phyloP scores from a whole-genome alignment of 1,140 invertebrate species.

The Aphaenogaster ashmeadi region DNA sequence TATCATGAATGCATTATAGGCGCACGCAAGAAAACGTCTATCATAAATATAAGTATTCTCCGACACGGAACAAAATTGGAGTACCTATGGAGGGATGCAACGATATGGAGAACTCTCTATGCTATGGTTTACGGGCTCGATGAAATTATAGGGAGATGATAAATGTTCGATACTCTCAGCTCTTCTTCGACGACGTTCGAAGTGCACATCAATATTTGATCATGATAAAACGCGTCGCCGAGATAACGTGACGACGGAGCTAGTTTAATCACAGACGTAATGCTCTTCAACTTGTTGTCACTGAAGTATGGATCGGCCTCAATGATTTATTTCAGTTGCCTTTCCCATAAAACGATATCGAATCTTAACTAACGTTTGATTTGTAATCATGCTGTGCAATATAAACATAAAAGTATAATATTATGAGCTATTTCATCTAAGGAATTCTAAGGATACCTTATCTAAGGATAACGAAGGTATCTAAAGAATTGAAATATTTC shows the following conservation, averaged over 20 bases:
- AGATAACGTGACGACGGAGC: slow-evolving; percentile 64
- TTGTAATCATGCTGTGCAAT: not conserved
- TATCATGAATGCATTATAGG: not conserved
- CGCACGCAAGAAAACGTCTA: not conserved
- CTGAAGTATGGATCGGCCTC: slow-evolving; percentile 8
- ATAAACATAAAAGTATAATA: not conserved
- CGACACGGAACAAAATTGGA: not conserved
- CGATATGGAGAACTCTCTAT: not conserved
- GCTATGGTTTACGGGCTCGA: slow-evolving; percentile 4
- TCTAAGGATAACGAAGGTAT: not conserved
- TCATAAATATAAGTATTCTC: not conserved
- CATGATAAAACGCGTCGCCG: slow-evolving; percentile 64
- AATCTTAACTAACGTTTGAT: not conserved
- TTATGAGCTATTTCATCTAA: not conserved
- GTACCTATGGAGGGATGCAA: not conserved
- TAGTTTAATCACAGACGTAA: slow-evolving; percentile 45
- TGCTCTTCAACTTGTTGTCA: slow-evolving; percentile 18
- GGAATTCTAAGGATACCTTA: too few species aligned
- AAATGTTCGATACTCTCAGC: not conserved
- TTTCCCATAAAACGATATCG: slow-evolving; percentile 21
- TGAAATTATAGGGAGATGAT: slow-evolving; percentile 16
- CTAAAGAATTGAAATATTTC: not conserved
- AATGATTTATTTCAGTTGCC: slow-evolving; percentile 7
- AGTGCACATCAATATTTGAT: slow-evolving; percentile 71
- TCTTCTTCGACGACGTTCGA: slow-evolving; percentile 35